Conservation (phyloP, 2,888 invertebrate species). For the Onchidella celtica region DNA sequence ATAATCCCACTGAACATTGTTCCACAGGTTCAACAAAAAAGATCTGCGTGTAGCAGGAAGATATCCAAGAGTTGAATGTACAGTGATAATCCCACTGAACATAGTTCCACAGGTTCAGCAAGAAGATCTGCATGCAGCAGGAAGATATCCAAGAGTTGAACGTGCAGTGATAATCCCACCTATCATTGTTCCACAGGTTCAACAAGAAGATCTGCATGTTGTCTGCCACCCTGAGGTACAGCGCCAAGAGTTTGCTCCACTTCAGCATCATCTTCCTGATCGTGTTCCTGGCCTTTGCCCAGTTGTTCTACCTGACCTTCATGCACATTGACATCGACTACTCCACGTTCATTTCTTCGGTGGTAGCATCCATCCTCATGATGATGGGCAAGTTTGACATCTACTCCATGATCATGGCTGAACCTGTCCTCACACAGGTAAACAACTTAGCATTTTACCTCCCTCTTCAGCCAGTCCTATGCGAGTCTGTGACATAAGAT, state of each 20-base stretch:
- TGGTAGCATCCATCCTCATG: conserved; percentile 78
- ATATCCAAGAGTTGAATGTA: no score
- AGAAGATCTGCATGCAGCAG: conserved; percentile 75
- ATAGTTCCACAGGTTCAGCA: no score
- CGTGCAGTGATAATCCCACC: no score
- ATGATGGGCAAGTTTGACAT: conserved; percentile 80
- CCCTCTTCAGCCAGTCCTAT: no score
- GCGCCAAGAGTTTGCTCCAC: conserved; percentile 71
- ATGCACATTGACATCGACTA: conserved; percentile 62
- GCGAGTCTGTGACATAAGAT: no score
- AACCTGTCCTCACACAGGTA: conserved; percentile 68
- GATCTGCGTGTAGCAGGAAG: no score
- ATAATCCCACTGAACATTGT: no score
- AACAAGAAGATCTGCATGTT: conserved; percentile 79
- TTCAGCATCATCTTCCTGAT: conserved; percentile 79
- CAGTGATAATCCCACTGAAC: no score
- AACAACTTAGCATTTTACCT: no score
- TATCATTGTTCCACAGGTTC: conserved; percentile 66
- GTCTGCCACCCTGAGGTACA: conserved; percentile 73
- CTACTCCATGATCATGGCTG: conserved; percentile 72
- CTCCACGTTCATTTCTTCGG: conserved; percentile 62
- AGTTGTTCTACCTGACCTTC: conserved; percentile 78
- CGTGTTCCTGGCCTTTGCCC: conserved; percentile 79
- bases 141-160: no score
- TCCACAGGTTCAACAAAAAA: no score